Evolutionary conservation across 2,888 invertebrate species (phyloP), one percentile per base, ranked within the genome.

Genomic region (Rosalia funebris): DNA sequence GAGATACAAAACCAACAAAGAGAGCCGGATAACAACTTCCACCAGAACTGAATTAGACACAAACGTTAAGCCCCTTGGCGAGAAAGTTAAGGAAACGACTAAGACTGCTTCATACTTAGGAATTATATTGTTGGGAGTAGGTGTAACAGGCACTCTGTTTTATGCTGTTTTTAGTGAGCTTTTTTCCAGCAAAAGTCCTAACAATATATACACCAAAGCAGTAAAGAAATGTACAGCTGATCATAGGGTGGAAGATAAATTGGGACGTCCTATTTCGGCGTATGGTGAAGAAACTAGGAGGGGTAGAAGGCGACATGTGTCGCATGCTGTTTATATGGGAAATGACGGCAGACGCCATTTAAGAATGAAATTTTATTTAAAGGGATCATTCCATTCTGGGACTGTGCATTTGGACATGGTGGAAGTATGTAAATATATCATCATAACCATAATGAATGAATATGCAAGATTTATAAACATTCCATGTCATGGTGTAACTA

Each of bases 341-440:
- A 69, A 60, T 19, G 88, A 93, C 77, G 94, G 92, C 12, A 85
- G 86, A 10, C 87, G 89, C 66, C 90, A 91, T 72, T 88, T 96
- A 85, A 86, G 94, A 72, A 95, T 97, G 92, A 88, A 90, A 76
- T 97, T 96, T 81, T 92, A 96, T 76, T 86, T 96, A 59, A 90
- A 95, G 82, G 96, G 96, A 32, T 83, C 88, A 39, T 86, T 91
- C 62, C 89, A 89, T 74, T 90, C 90, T 74, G 96, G 89, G 32
- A 91, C 93, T 50, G 96, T 92, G 5, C 89, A 94, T 77, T 83
- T 96, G 64, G 96, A 96, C 83, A 90, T 95, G 83, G 86, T 88
- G 78, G 88, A 92, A 85, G 95, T 95, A 81, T 79, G 72, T 68
- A 41, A 39, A 31, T 41, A 25, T 25, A 25, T 25, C 7, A 25